Base-by-base conservation (phyloP, 2,888 invertebrate species). In the Mayetiola destructor region DNA sequence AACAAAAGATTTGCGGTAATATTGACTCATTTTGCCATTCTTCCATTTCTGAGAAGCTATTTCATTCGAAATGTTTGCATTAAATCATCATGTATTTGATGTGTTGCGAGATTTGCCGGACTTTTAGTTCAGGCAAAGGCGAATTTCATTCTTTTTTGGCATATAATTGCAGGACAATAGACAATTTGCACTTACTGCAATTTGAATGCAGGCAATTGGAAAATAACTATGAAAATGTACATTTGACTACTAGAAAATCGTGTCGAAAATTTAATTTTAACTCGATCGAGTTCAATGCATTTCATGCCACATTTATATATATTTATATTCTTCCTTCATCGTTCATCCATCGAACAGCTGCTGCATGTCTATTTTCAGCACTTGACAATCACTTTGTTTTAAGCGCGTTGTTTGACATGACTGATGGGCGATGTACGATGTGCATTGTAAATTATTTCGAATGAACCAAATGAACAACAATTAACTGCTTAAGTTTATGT, bases 401-500 rank as follows among this genome's bases (percentile, higher is more conserved):
- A n/a, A n/a, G n/a, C n/a, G n/a, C 21, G 21, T 20, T 40, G 20
- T 12, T 4, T 42, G 48, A 48, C 48, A 27, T 48, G 48, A 48
- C 48, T 48, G 48, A 48, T 48, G 48, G 23, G 48, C n/a, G 16
- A 48, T 48, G 16, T 48, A 48, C 27, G n/a, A n/a, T n/a, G n/a
- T 48, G 48, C 48, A 3, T 5, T 14, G 27, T n/a, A 3, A 27
- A 27, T 10, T n/a, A n/a, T n/a, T n/a, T 9, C 48, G 48, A 32
- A 32, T 32, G 32, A 32, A 48, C 48, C 48, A 48, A 48, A 23
- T 48, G 48, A 27, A n/a, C 14, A 48, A 27, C 48, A 48, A 48
- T 48, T 48, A 48, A 48, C 48, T 27, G 48, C 27, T 48, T 48
- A n/a, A n/a, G n/a, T n/a, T n/a, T n/a, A n/a, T n/a, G n/a, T n/a